Evolutionary conservation across 2,888 invertebrate species (phyloP).

Genomic region (Tortricodes alternella): DNA sequence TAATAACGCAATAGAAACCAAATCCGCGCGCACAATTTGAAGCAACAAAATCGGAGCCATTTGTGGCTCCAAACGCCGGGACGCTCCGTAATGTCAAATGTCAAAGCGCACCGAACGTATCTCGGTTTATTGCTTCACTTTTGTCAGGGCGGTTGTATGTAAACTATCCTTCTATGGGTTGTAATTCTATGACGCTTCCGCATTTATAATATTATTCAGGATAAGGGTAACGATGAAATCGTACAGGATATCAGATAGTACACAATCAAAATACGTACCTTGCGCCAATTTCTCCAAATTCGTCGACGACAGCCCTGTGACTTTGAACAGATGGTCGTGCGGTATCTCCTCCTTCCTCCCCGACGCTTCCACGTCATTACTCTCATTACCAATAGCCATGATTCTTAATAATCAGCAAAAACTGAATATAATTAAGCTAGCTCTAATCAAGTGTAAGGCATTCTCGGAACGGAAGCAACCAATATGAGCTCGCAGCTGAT

Average conservation of each 20-base stretch:
- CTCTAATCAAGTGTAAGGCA: conserved; percentile 13
- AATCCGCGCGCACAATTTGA: too few species aligned
- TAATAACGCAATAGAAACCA: too few species aligned
- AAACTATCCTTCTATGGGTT: too few species aligned
- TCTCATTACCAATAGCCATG: conserved; percentile 57
- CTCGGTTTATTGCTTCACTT: too few species aligned
- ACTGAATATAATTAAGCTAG: conserved; percentile 20
- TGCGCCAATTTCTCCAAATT: conserved; percentile 71
- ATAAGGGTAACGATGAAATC: neutral
- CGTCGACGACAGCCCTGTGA: conserved; percentile 67
- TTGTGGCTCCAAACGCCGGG: too few species aligned
- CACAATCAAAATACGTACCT: conserved; percentile 48
- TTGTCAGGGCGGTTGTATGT: too few species aligned
- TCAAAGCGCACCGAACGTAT: too few species aligned
- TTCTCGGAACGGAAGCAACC: conserved; percentile 24
- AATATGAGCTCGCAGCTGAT: conserved; percentile 34
- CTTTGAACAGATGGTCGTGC: conserved; percentile 69
- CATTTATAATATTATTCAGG: too few species aligned
- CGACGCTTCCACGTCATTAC: conserved; percentile 52
- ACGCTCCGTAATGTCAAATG: too few species aligned
- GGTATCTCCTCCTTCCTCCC: conserved; percentile 60
- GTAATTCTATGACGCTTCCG: too few species aligned
- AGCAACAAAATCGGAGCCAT: too few species aligned
- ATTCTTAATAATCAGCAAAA: conserved; percentile 29
- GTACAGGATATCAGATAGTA: neutral